Conservation (phyloP, 2,888 invertebrate genomes). For the Lithophane socia region DNA sequence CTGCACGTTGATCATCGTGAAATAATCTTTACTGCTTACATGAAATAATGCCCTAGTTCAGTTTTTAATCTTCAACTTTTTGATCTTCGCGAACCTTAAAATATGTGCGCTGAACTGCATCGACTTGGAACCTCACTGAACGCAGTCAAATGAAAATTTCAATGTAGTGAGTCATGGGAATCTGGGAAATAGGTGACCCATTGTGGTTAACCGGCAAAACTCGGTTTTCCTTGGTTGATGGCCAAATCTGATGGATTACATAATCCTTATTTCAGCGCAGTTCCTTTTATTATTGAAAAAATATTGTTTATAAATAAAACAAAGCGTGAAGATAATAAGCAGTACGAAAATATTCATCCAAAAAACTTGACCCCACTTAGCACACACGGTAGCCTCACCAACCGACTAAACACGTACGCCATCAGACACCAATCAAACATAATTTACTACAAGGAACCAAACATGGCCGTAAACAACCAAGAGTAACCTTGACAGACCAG, state of each 20-base stretch:
- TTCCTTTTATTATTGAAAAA: constrained; percentile 12
- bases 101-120: constrained; percentile 34
- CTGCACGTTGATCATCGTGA: background rate
- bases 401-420: constrained; percentile 49
- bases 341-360: background rate
- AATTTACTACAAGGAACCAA: constrained; percentile 66
- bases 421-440: constrained; percentile 66
- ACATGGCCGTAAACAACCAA: constrained; percentile 63
- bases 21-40: background rate
- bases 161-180: constrained; percentile 16
- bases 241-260: constrained; percentile 5
- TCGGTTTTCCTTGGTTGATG: background rate
- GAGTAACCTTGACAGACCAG: constrained; percentile 85
- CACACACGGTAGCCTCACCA: constrained; percentile 49
- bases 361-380: constrained; percentile 43
- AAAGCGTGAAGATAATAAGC: constrained; percentile 34
- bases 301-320: constrained; percentile 22
- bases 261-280: background rate
- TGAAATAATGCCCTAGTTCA: background rate
- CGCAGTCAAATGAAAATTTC: constrained; percentile 4
- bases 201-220: constrained; percentile 11
- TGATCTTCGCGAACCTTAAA: background rate
- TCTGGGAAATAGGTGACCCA: constrained; percentile 13
- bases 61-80: background rate
- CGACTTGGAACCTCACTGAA: constrained; percentile 9